phyloP scores from a whole-genome alignment of 2,888 invertebrate genomes.

The Hirtodrosophila trivittata region DNA sequence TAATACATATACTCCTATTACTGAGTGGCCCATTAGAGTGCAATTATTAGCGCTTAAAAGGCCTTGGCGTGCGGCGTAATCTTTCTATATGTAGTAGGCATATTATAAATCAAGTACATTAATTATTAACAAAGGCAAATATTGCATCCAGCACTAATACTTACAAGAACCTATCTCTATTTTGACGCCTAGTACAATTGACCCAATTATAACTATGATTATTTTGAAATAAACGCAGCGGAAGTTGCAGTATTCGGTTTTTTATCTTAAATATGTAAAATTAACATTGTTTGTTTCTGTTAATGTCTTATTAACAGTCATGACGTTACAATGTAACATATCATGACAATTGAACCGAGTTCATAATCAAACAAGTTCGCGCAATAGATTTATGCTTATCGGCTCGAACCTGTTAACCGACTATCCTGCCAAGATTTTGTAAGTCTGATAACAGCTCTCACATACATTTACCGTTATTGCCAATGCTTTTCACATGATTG shows the following conservation, averaged over 20 bases:
- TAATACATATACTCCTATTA: not conserved
- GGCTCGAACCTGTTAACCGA: not conserved
- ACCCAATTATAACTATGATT: conserved; percentile 7
- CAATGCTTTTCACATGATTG: conserved; percentile 36
- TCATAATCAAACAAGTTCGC: not conserved
- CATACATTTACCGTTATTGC: not conserved
- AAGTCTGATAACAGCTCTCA: not conserved
- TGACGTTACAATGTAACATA: not conserved
- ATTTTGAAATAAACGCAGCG: too few relatives aligned
- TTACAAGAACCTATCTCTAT: conserved; percentile 3
- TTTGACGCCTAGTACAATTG: not conserved
- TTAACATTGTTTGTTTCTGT: not conserved
- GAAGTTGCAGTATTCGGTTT: too few relatives aligned
- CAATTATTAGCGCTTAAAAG: conserved; percentile 21
- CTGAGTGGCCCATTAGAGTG: conserved; percentile 44
- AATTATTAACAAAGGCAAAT: conserved; percentile 13
- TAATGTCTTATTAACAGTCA: conserved; percentile 1
- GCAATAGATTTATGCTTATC: not conserved
- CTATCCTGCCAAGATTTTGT: not conserved
- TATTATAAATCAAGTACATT: conserved; percentile 4
- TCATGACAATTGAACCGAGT: not conserved
- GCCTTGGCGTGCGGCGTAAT: conserved; percentile 51
- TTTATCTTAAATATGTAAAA: not conserved
- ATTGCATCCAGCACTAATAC: not conserved
- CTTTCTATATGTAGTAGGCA: conserved; percentile 7